These are phyloP conservation scores for Drosophila buzzatii DNA, from an alignment of 2,888 invertebrate species.

Conservation along the genomic window DNA sequence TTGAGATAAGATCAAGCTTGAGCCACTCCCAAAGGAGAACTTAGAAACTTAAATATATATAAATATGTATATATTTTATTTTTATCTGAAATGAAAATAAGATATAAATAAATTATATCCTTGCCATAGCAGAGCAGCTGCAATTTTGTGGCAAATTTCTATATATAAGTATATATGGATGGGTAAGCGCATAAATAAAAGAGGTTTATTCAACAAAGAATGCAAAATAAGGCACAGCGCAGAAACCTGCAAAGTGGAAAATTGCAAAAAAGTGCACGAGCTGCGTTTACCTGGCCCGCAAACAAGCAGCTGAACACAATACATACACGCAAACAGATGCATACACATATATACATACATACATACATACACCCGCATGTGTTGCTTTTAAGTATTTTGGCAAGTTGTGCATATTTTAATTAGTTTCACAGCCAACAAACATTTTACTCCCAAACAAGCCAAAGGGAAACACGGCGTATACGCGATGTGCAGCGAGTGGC, in stretches of 20 bases:
- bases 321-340: background rate
- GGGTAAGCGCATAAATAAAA: slow-evolving; percentile 62
- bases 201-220: slow-evolving; percentile 40
- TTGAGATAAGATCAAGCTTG: background rate
- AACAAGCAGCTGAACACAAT: slow-evolving; percentile 29
- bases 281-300: slow-evolving; percentile 49
- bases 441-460: slow-evolving; percentile 16
- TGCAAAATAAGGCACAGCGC: slow-evolving; percentile 10
- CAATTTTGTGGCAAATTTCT: background rate
- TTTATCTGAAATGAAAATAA: too few species aligned
- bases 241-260: slow-evolving; percentile 72
- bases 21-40: background rate
- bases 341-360: background rate
- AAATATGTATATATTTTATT: background rate
- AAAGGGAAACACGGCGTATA: slow-evolving; percentile 43
- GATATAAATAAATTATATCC: slow-evolving; percentile 46
- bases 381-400: slow-evolving; percentile 66
- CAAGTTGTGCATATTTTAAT: slow-evolving; percentile 79
- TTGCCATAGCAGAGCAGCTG: slow-evolving; percentile 18
- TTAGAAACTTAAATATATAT: background rate
- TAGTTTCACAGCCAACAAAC: slow-evolving; percentile 61
- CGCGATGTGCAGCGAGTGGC: slow-evolving; percentile 21
- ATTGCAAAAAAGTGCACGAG: slow-evolving; percentile 73
- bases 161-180: slow-evolving; percentile 5
- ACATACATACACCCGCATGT: slow-evolving; percentile 37